Base-by-base conservation (phyloP, 2,113 vertebrate genomes). In the Barnardius zonarius region DNA sequence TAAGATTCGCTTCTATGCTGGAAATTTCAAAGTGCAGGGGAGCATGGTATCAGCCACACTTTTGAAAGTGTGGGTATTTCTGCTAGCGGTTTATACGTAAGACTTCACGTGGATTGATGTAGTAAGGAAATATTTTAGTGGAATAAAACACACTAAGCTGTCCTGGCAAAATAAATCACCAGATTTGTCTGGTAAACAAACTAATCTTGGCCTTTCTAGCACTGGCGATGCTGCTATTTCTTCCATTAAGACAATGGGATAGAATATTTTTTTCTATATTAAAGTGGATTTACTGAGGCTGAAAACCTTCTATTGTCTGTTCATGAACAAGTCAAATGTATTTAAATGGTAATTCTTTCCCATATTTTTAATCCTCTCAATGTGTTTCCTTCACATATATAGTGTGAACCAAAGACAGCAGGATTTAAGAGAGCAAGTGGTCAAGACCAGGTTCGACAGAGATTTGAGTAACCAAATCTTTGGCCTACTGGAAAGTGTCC, bases 281-380 rank as follows among this genome's bases (percentile, higher is more conserved):
- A 85, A 96, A 95, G 88, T 95, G 76, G 92, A 97, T 97, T 97
- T 97, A 86, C 64, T 39, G 86, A 83, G 74, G 74, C 96, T 97
- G 91, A 96, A 97, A 88, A 73, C 75, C 78, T 93, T 77, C 90
- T 61, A 48, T 96, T 97, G 96, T 97, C 93, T 95, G 84, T 94
- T 94, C 16, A 52, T 81, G 83, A 94, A 90, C 25, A 27, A 97
- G 93, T 96, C 90, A 92, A 93, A 95, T 92, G 79, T 92, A 97
- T 98, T 98, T 98, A 97, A 97, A 98, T 96, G 92, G 88, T 97
- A 97, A 97, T 98, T 96, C 95, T 89, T 86, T 78, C 84, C 73
- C 74, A 24, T 83, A 83, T 92, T 97, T 97, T 97, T 98, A 98
- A 98, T 97, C 97, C 92, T 55, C 57, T 97, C 83, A 24, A 77